Evolutionary conservation across 2,113 vertebrate genomes (phyloP), one percentile per base, ranked within the genome.

Genomic region (Caloenas nicobarica): DNA sequence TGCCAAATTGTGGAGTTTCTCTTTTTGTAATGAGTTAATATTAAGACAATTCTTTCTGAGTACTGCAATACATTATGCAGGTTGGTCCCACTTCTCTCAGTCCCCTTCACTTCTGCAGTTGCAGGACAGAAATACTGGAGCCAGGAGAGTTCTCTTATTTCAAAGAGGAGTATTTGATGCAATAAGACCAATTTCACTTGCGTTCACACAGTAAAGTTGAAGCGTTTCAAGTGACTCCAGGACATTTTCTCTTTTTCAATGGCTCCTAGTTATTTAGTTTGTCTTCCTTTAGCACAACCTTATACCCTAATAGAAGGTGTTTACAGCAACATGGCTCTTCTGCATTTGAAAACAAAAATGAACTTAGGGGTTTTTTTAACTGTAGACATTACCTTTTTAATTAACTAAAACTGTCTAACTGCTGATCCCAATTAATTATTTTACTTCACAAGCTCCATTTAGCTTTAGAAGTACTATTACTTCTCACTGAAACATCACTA

Each of bases 1-100:
- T 74, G 91, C 89, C 91, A 93, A 80, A 86, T n/a, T 53, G 5
- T 64, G 21, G 29, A 50, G 56, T 92, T 96, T 84, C 64, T 87
- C 36, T 81, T 79, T 72, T 61, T 54, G 60, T 42, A 94, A 66
- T 82, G 56, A 91, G 71, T 95, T 94, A 70, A 57, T 78, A 78
- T 60, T 60, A 92, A 64, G 84, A 96, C 60, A 82, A 42, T 86
- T 93, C 76, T 92, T 95, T 94, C 68, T 16, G 0, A 88, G 79
- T 56, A 42, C 60, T 89, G 82, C 64, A 86, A 44, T 22, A 53
- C 21, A 8, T 80, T 81, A 61, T 1, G 4, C 42, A 85, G 79
- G 85, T 87, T 78, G 65, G 19, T 96, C 40, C 40, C 57, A 58
- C 70, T 64, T 89, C 51, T 79, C 72, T 72, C n/a, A 17, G 29